Conservation (phyloP, 2,113 vertebrate genomes). For the Heliornis fulica region DNA sequence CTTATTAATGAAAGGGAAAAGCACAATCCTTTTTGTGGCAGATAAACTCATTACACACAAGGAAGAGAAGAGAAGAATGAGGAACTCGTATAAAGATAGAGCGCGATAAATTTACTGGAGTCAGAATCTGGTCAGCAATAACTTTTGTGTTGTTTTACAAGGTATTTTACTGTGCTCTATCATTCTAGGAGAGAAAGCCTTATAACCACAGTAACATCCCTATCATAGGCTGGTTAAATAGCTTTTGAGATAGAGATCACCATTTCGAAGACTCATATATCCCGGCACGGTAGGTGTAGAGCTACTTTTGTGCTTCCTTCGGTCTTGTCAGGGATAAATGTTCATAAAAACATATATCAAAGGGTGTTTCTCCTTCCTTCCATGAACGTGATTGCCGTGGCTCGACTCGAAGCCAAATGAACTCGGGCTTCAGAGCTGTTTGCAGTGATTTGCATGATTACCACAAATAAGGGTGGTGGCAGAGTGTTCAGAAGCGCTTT, state of each 20-base stretch:
- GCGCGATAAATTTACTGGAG: neutral
- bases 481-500: neutral
- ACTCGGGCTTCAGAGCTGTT: neutral
- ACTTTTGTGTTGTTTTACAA: conserved; percentile 35
- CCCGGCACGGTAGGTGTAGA: neutral
- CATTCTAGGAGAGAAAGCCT: conserved; percentile 30
- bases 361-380: neutral
- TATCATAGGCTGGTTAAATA: conserved; percentile 56
- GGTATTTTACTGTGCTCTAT: conserved; percentile 18
- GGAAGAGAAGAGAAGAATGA: neutral
- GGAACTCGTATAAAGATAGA: neutral
- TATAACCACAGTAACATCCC: conserved; percentile 44
- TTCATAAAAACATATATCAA: neutral
- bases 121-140: conserved; percentile 43
- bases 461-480: conserved; percentile 6
- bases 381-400: fast-evolving
- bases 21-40: neutral
- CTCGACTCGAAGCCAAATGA: neutral
- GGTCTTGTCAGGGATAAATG: neutral
- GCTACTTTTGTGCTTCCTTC: neutral
- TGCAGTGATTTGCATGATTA: conserved; percentile 31
- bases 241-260: conserved; percentile 63
- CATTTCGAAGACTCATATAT: conserved; percentile 59
- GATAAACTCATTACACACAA: neutral
- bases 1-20: neutral